These are phyloP conservation scores for Heliornis fulica DNA, from an alignment of 2,113 vertebrate species.

Conservation along the genomic window DNA sequence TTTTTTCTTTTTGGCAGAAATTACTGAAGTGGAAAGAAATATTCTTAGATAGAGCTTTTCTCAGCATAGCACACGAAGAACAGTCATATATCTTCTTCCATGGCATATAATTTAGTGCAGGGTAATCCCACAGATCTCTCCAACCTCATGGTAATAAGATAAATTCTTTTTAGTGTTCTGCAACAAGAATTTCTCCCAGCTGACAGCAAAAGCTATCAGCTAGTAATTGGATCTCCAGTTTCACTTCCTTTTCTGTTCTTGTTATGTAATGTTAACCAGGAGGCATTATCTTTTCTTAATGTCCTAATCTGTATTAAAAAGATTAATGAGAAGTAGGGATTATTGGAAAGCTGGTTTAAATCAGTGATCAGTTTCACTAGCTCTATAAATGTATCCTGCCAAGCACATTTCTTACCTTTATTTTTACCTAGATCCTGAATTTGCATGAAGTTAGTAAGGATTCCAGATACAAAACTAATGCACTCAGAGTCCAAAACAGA, in stretches of 20 bases:
- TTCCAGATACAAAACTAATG: slow-evolving; percentile 85
- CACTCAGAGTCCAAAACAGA: slow-evolving; percentile 87
- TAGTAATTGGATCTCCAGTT: background rate
- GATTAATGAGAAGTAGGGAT: background rate
- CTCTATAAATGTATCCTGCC: background rate
- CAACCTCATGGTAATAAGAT: background rate
- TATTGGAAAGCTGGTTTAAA: background rate
- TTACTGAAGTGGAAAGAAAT: background rate
- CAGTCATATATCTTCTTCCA: background rate
- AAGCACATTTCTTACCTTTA: background rate
- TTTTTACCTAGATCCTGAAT: slow-evolving; percentile 80
- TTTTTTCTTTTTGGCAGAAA: background rate
- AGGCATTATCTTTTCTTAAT: background rate
- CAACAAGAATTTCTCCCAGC: background rate
- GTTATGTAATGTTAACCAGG: background rate
- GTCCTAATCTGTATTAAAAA: background rate
- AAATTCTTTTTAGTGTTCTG: background rate
- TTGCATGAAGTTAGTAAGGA: slow-evolving; percentile 78
- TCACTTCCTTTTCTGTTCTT: background rate
- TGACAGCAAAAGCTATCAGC: background rate
- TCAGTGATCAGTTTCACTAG: background rate
- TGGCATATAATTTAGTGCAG: background rate
- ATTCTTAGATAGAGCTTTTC: background rate
- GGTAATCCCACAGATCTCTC: background rate
- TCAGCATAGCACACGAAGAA: background rate